These are phyloP conservation scores for Laticauda laticaudata DNA, from an alignment of 2,113 vertebrate species.

Conservation along the genomic window DNA sequence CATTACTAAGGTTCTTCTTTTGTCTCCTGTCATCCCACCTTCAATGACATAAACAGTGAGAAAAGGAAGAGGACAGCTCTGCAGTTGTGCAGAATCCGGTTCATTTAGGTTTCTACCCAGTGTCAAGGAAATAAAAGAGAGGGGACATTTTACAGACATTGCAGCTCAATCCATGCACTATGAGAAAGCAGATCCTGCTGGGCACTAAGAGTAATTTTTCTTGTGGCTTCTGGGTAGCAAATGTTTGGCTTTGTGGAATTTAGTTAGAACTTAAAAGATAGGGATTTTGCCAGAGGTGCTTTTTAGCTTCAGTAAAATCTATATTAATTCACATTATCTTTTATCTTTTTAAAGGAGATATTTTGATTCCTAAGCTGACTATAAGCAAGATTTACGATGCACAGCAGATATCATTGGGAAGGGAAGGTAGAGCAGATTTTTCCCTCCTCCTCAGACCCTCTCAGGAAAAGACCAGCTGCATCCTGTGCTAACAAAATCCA, in stretches of 20 bases:
- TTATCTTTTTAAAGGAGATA: conserved; percentile 2
- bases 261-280: conserved; percentile 9
- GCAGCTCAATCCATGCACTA: neutral
- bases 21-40: neutral
- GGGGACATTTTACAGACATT: neutral
- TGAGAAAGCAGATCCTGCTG: neutral
- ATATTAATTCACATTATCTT: neutral
- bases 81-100: accelerated
- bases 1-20: neutral
- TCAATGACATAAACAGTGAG: neutral
- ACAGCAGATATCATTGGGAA: conserved; percentile 22
- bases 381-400: neutral
- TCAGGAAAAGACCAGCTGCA: conserved; percentile 43
- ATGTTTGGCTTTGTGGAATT: neutral
- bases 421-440: conserved; percentile 16
- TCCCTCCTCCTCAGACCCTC: conserved; percentile 9
- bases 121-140: neutral
- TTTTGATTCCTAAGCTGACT: conserved; percentile 17
- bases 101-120: neutral
- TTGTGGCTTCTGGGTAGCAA: neutral
- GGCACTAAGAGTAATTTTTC: neutral
- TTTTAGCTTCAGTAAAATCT: neutral
- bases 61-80: conserved; percentile 6
- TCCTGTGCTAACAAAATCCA: conserved; percentile 39
- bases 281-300: neutral